These are phyloP conservation scores for Plebejus melissa DNA, from an alignment of 2,888 invertebrate genomes.

Conservation along the genomic window DNA sequence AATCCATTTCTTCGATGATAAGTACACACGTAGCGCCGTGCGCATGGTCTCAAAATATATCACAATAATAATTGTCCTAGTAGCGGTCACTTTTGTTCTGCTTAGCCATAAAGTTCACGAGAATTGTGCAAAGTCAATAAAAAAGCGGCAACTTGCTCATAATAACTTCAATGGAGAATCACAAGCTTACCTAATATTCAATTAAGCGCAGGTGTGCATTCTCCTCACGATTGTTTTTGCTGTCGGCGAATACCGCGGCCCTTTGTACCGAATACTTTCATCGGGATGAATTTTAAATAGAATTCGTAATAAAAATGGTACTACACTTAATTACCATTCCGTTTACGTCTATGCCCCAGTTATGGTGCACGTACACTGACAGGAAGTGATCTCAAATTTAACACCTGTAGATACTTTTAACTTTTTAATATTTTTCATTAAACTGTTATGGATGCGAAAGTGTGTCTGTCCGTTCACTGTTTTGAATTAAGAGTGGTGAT, in stretches of 20 bases:
- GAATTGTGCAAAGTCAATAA: not conserved
- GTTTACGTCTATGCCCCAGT: slow-evolving; percentile 16
- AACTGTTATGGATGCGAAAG: not conserved
- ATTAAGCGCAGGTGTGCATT: slow-evolving; percentile 24
- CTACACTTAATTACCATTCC: not conserved
- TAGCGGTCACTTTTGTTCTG: not conserved
- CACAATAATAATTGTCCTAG: not conserved
- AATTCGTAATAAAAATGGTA: slow-evolving; percentile 23
- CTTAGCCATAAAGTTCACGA: not conserved
- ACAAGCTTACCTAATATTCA: slow-evolving; percentile 14
- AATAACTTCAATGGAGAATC: slow-evolving; percentile 12
- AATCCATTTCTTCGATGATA: too few relatives aligned
- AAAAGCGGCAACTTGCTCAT: not conserved
- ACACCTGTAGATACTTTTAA: not conserved
- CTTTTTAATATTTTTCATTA: not conserved
- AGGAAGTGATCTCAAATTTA: slow-evolving; percentile 1
- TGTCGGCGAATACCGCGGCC: slow-evolving; percentile 19
- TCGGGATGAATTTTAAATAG: slow-evolving; percentile 28
- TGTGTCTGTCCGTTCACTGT: not conserved
- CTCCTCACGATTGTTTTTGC: slow-evolving; percentile 23
- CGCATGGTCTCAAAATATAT: not conserved
- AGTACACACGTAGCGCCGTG: not conserved
- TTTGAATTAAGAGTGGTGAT: not conserved
- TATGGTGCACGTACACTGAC: not conserved
- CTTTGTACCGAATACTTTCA: slow-evolving; percentile 25